A percentile compares a stretch with the other conserved stretches of the same genome.
Evolutionary conservation across 2,888 invertebrate species (phyloP).

Genomic region (Cetonia aurata): DNA sequence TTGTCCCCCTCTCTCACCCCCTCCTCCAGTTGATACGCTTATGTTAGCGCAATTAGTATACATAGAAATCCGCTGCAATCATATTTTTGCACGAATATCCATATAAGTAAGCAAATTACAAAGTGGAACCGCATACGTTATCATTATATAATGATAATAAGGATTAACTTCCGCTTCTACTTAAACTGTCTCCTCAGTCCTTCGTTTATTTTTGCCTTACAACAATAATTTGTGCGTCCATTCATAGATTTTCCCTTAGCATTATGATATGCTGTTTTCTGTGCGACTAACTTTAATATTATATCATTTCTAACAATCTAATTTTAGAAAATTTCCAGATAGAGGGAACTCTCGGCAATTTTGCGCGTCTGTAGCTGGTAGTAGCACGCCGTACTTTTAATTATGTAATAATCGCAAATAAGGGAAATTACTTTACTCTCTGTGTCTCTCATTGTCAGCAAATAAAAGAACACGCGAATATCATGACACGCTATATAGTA

Average conservation of each 20-base stretch:
- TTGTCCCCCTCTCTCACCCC: no score
- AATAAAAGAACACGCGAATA: constrained; percentile 19
- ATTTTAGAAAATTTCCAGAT: constrained; percentile 12
- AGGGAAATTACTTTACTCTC: not conserved
- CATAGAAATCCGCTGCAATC: constrained; percentile 21
- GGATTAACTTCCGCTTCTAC: constrained; percentile 22
- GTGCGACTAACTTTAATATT: constrained; percentile 2
- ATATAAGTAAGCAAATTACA: not conserved
- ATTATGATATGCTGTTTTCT: constrained; percentile 3
- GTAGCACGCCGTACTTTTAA: constrained; percentile 22
- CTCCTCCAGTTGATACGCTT: constrained; percentile 47
- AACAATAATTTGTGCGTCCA: not conserved
- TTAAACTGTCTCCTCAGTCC: not conserved
- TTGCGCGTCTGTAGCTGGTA: not conserved
- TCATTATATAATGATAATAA: constrained; percentile 5
- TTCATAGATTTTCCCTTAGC: not conserved
- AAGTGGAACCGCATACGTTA: not conserved
- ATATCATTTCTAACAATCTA: constrained; percentile 18
- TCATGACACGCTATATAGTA: constrained; percentile 19
- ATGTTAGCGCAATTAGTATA: constrained; percentile 49
- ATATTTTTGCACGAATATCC: not conserved
- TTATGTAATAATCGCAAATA: constrained; percentile 3
- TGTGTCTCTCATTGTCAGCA: constrained; percentile 6
- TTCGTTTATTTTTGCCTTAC: constrained; percentile 2
- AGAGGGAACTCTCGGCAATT: not conserved